Conservation (phyloP, 2,888 invertebrate genomes). For the Heliconius ismenius region DNA sequence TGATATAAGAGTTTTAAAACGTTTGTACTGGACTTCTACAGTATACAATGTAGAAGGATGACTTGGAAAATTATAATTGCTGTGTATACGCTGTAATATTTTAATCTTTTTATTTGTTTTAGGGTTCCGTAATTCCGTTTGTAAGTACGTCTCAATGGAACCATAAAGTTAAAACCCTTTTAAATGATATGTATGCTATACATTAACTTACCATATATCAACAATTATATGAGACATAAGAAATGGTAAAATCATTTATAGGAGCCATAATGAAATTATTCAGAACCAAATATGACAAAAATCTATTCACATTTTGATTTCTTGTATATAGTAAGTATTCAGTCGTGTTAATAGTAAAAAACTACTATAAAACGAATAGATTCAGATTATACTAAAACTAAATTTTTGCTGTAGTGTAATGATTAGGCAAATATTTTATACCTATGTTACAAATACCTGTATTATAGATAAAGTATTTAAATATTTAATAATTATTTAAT, state of each 20-base stretch:
- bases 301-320: background rate
- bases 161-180: background rate
- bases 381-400: background rate
- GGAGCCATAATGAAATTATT: background rate
- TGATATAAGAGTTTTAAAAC: background rate
- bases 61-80: conserved; percentile 3
- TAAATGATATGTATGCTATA: background rate
- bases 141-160: background rate
- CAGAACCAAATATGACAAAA: background rate
- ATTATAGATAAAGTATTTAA: background rate
- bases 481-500: background rate
- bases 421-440: background rate
- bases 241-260: background rate
- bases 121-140: background rate
- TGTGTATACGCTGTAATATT: background rate
- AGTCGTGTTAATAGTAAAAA: no score
- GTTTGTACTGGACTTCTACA: background rate
- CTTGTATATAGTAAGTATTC: background rate
- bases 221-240: background rate
- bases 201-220: background rate
- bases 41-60: background rate
- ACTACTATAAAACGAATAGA: background rate
- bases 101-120: background rate
- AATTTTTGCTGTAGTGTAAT: background rate
- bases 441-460: no score